Evolutionary conservation across 2,113 vertebrate species (phyloP).

Genomic region (Alligator mississippiensis): DNA sequence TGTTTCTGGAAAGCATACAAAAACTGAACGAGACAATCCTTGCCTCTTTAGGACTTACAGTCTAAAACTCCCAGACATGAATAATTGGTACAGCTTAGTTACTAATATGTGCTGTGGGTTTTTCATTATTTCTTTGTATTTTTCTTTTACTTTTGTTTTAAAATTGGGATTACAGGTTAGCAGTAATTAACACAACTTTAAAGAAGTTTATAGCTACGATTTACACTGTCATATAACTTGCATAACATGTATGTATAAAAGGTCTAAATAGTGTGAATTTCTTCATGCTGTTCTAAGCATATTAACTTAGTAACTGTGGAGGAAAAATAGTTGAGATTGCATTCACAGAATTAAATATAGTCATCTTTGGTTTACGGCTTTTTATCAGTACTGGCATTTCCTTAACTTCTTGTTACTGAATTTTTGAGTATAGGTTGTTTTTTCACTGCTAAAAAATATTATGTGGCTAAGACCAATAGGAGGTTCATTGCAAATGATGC

Average conservation of each 20-base stretch:
- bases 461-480: not conserved
- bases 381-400: not conserved
- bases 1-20: not conserved
- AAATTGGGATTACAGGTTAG: not conserved
- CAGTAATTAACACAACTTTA: not conserved
- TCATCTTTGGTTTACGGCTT: not conserved
- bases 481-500: not conserved
- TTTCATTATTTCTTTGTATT: not conserved
- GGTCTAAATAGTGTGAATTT: not conserved
- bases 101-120: not conserved
- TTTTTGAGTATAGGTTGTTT: not conserved
- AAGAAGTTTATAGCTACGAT: not conserved
- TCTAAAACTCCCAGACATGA: not conserved
- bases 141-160: not conserved
- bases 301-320: not conserved
- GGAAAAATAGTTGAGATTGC: not conserved
- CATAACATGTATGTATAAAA: not conserved
- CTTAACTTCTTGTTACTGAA: not conserved
- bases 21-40: not conserved
- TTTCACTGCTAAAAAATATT: conserved; percentile 7
- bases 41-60: conserved; percentile 18
- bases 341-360: not conserved
- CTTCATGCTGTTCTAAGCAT: not conserved
- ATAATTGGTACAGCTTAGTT: not conserved
- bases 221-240: not conserved